Percentiles rank a stretch among this genome's conserved stretches.
These are phyloP conservation scores for Trileptium ribeirensis DNA, from an alignment of 2,888 invertebrate genomes.

Conservation along the genomic window DNA sequence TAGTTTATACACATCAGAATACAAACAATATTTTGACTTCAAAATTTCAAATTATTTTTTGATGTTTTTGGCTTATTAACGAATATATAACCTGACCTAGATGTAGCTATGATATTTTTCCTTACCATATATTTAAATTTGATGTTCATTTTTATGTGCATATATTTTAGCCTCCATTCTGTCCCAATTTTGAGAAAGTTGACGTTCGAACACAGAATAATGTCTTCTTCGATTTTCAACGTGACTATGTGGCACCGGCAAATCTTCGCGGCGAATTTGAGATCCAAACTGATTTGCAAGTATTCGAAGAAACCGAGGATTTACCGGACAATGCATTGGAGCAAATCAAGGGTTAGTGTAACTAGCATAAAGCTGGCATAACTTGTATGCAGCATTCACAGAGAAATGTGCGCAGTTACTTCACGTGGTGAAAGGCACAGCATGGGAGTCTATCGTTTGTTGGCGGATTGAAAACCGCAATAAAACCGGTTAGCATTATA, in stretches of 20 bases:
- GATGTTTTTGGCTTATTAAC: neutral
- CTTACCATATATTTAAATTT: too few species aligned
- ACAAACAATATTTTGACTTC: neutral
- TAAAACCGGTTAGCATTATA: too few species aligned
- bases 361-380: too few species aligned
- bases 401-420: too few species aligned
- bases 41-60: neutral
- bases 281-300: neutral
- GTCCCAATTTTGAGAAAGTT: conserved; percentile 7
- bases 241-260: neutral
- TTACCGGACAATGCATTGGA: neutral
- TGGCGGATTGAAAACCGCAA: too few species aligned
- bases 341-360: neutral
- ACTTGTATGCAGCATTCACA: too few species aligned
- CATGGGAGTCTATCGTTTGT: too few species aligned
- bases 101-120: too few species aligned
- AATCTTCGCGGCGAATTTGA: neutral
- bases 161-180: conserved; percentile 20
- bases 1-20: too few species aligned
- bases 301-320: neutral
- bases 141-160: neutral
- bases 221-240: neutral
- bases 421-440: too few species aligned
- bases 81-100: neutral
- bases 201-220: neutral